phyloP scores from a whole-genome alignment of 1,140 invertebrate species.

The Drosophila mojavensis region DNA sequence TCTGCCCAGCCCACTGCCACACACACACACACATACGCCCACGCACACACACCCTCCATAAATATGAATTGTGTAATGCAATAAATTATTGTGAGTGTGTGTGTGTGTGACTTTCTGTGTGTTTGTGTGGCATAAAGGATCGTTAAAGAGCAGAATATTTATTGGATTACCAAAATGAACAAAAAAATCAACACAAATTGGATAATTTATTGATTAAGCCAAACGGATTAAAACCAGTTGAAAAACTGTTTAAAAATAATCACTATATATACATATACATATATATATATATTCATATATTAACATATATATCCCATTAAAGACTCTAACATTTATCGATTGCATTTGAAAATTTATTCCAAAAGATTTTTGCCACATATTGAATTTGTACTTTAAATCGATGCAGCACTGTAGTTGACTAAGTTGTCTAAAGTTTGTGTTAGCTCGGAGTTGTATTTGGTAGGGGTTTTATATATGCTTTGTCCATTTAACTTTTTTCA shows the following conservation, averaged over 20 bases:
- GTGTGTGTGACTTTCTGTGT: constrained; percentile 21
- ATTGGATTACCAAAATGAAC: constrained; percentile 14
- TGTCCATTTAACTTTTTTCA: no score
- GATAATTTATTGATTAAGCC: constrained; percentile 59
- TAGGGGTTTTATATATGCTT: no score
- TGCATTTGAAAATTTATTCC: neutral
- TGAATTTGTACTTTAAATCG: constrained; percentile 12
- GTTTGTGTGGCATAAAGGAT: constrained; percentile 20
- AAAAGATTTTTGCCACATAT: neutral
- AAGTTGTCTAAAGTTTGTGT: no score
- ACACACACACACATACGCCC: neutral
- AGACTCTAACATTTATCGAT: neutral
- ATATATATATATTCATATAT: no score
- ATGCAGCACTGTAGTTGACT: neutral
- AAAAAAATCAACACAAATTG: constrained; percentile 39
- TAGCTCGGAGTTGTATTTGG: no score
- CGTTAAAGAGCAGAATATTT: constrained; percentile 4
- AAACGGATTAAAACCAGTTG: constrained; percentile 33
- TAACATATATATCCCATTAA: no score
- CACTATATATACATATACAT: neutral
- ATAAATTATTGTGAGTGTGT: constrained; percentile 41
- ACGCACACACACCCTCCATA: constrained; percentile 8
- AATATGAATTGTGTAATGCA: constrained; percentile 62
- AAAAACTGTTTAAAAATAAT: neutral
- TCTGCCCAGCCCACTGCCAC: neutral